Percentiles rank a stretch among this genome's conserved stretches.
Conservation (phyloP, 2,888 invertebrate genomes). For the Rhingia campestris region DNA sequence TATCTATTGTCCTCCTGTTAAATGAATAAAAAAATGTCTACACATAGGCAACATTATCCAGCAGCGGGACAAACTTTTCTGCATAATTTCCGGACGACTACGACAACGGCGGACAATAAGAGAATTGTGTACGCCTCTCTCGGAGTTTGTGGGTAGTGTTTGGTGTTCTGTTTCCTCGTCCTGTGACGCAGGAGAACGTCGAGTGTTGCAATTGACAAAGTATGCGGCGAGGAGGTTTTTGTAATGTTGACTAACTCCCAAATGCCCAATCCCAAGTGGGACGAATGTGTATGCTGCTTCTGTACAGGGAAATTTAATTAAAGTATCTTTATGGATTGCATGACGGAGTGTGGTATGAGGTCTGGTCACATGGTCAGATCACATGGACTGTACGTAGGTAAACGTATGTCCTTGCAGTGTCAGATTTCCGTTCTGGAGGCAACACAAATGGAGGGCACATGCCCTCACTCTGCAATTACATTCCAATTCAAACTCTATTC, state of each 20-base stretch:
- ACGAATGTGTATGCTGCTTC: conserved; percentile 59
- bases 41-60: conserved; percentile 57
- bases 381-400: conserved; percentile 36
- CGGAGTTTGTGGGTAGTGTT: conserved; percentile 45
- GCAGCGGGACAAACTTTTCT: conserved; percentile 69
- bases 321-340: conserved; percentile 75
- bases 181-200: background rate
- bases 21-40: conserved; percentile 15
- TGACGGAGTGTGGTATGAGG: conserved; percentile 4
- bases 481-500: conserved; percentile 25
- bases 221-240: conserved; percentile 50
- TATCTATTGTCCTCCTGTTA: conserved; percentile 25
- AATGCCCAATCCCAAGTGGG: conserved; percentile 39
- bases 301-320: conserved; percentile 77
- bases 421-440: conserved; percentile 59
- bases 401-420: conserved; percentile 42
- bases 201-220: conserved; percentile 67
- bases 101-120: conserved; percentile 52
- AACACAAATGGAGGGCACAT: too few relatives aligned
- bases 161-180: conserved; percentile 47
- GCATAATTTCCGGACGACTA: conserved; percentile 69
- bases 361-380: conserved; percentile 68
- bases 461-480: conserved; percentile 14
- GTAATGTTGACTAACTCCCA: conserved; percentile 56
- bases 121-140: conserved; percentile 64